These are phyloP conservation scores for Yponomeuta evonymella DNA, from an alignment of 2,888 invertebrate genomes.

Conservation along the genomic window DNA sequence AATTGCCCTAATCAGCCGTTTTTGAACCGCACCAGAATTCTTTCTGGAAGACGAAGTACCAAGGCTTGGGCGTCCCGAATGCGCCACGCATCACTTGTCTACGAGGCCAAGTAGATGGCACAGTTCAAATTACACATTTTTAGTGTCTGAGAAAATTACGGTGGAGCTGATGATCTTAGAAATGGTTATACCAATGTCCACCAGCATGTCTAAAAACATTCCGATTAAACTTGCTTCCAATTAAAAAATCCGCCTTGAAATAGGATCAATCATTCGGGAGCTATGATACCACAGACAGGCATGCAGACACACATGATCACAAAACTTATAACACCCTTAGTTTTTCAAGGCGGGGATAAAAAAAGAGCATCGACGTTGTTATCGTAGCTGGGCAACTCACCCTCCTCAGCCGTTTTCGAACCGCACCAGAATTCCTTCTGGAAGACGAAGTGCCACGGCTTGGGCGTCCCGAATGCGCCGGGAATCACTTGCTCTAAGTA, in stretches of 20 bases:
- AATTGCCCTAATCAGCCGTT: background rate
- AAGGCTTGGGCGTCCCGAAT: conserved; percentile 88
- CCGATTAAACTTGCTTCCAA: too few relatives aligned
- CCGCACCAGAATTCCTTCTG: conserved; percentile 74
- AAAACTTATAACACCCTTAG: background rate
- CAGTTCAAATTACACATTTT: conserved; percentile 42
- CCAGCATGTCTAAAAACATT: too few relatives aligned
- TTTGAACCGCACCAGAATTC: conserved; percentile 66
- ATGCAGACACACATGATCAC: too few relatives aligned
- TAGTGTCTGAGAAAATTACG: too few relatives aligned
- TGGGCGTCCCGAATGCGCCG: conserved; percentile 89
- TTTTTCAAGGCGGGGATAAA: background rate
- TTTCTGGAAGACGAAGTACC: conserved; percentile 86
- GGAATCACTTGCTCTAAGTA: conserved; percentile 93
- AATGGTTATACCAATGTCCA: too few relatives aligned
- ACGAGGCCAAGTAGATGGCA: conserved; percentile 81
- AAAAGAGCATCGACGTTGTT: background rate
- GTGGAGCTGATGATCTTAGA: too few relatives aligned
- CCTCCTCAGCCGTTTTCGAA: background rate
- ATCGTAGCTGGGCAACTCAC: background rate
- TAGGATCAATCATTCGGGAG: too few relatives aligned
- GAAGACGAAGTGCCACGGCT: conserved; percentile 89
- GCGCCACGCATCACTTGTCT: conserved; percentile 88
- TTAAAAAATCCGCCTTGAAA: too few relatives aligned
- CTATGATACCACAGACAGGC: too few relatives aligned